These are phyloP conservation scores for Standfussiana lucernea DNA, from an alignment of 2,888 invertebrate species.

Conservation along the genomic window DNA sequence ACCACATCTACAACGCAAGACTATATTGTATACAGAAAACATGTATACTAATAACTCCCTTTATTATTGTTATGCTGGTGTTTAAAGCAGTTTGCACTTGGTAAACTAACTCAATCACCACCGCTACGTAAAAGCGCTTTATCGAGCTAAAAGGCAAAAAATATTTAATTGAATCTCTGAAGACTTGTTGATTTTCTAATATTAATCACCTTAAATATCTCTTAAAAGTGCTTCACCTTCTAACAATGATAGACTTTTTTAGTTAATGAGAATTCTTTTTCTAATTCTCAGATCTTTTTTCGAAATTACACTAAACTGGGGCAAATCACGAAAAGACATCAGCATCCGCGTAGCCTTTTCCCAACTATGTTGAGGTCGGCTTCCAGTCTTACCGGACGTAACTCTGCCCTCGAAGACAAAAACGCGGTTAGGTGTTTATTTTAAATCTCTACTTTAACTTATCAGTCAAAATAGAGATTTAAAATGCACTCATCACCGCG, in stretches of 20 bases:
- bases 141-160: neutral
- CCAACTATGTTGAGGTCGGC: too few species aligned
- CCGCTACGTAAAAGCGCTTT: neutral
- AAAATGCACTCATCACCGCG: too few species aligned
- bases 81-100: neutral
- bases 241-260: neutral
- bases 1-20: neutral
- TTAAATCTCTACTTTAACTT: too few species aligned
- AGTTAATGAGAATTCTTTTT: too few species aligned
- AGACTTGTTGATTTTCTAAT: neutral
- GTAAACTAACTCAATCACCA: neutral
- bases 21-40: neutral
- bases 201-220: neutral
- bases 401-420: too few species aligned
- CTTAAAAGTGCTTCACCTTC: neutral
- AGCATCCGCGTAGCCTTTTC: too few species aligned
- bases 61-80: neutral
- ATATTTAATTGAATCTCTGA: neutral
- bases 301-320: neutral
- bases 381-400: too few species aligned
- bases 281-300: neutral
- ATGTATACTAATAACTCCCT: neutral
- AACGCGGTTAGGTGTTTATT: too few species aligned
- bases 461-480: too few species aligned
- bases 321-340: neutral